These are phyloP conservation scores for Melanocharis versteri DNA, from an alignment of 2,113 vertebrate genomes.

Conservation along the genomic window DNA sequence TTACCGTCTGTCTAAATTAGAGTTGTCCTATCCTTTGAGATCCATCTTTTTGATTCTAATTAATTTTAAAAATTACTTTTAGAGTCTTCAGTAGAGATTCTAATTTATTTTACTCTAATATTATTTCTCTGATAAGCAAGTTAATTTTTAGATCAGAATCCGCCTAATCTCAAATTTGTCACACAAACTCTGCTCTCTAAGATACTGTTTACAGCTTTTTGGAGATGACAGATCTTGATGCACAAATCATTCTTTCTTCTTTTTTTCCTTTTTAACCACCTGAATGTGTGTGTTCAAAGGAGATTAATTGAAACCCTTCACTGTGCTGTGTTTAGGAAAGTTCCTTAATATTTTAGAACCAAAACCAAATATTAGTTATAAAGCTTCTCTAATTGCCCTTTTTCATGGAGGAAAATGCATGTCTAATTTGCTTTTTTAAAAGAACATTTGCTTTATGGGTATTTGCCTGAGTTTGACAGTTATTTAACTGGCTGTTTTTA, in stretches of 20 bases:
- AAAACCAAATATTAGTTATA: constrained; percentile 68
- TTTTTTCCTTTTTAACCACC: constrained; percentile 35
- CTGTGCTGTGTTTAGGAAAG: neutral
- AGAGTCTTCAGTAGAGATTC: constrained; percentile 53
- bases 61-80: constrained; percentile 76
- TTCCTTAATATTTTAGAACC: constrained; percentile 29
- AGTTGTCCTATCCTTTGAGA: constrained; percentile 72
- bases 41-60: constrained; percentile 78
- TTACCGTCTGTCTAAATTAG: constrained; percentile 72
- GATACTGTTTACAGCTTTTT: constrained; percentile 53
- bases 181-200: constrained; percentile 1
- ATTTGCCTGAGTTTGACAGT: constrained; percentile 71
- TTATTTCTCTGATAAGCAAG: constrained; percentile 74
- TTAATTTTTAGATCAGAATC: constrained; percentile 50
- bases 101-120: constrained; percentile 72
- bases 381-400: constrained; percentile 66
- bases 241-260: constrained; percentile 17
- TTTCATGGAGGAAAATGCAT: constrained; percentile 55
- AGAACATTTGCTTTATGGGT: constrained; percentile 53
- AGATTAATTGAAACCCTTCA: constrained; percentile 46
- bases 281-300: constrained; percentile 34
- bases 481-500: constrained; percentile 74
- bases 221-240: constrained; percentile 18
- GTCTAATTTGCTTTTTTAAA: constrained; percentile 65
- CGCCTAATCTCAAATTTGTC: constrained; percentile 54